Evolutionary conservation across 2,113 vertebrate species (phyloP), one percentile per base, ranked within the genome.

Genomic region (Lepisosteus osseus): DNA sequence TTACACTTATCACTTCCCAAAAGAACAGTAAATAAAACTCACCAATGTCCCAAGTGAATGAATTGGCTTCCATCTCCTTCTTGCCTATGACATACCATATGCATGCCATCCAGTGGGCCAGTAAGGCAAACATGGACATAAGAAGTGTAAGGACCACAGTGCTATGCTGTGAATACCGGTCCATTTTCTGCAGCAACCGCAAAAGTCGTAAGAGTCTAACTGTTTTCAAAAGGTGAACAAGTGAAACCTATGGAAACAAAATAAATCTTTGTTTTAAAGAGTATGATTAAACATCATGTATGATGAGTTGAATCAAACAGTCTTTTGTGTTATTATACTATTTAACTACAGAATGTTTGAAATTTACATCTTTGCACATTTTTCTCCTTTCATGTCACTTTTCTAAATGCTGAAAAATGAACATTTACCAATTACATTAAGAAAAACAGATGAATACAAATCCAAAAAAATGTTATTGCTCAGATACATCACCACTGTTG

Each of bases 1-100:
- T 29, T 29, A 29, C 29, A 29, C 29, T 29, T 43, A 43, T 40
- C 8, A 4, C 6, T 15, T n/a, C n/a, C n/a, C 57, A 59, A 59
- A 5, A 6, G 29, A 29, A 1, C 29, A 29, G 40, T 14, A 42
- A 15, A 45, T 44, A 7, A 12, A 8, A 74, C 91, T 96, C 88
- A 99, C 97, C 97, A 57, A 98, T 96, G 80, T 99, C 97, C 97
- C 97, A 99, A 63, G 92, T 93, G 41, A 94, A 88, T 13, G 93
- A 88, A 47, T 96, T 97, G 86, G 94, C 91, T 79, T 98, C 96
- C 87, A 97, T 95, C 89, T 99, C 97, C 90, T 95, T 97, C 82
- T 95, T 98, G 79, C 97, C 97, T 59, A 99, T 98, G 84, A 98
- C 94, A 69, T 97, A 99, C 97, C 97, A 99, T 92, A 99, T 97